These are phyloP conservation scores for Apis laboriosa DNA, from an alignment of 1,140 invertebrate genomes.

Conservation along the genomic window DNA sequence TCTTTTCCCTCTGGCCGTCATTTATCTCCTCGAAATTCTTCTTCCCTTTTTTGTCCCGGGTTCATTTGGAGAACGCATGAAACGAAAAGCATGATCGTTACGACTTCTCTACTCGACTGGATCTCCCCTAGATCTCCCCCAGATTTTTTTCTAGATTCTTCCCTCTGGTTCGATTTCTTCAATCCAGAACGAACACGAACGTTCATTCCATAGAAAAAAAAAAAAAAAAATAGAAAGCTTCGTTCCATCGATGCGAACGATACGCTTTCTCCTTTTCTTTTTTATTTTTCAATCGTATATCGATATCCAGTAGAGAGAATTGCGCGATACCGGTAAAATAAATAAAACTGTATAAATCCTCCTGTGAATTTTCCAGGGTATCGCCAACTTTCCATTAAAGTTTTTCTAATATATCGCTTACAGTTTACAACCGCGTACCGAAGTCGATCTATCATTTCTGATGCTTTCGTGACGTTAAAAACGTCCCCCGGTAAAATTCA, in stretches of 20 bases:
- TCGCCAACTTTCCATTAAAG: not conserved
- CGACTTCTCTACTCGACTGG: not conserved
- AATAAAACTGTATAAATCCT: not conserved
- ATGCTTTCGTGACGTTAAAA: not conserved
- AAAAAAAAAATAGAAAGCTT: not conserved
- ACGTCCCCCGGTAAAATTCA: not conserved
- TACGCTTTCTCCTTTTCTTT: too few relatives aligned
- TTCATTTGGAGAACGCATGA: conserved; percentile 31
- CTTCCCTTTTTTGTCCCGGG: conserved; percentile 28
- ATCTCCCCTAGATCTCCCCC: not conserved
- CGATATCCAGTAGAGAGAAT: not conserved
- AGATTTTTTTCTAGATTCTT: not conserved
- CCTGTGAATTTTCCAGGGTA: not conserved
- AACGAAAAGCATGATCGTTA: not conserved
- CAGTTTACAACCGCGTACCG: not conserved
- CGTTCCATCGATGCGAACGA: too few relatives aligned
- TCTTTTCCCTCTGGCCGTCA: conserved; percentile 3
- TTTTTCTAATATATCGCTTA: not conserved
- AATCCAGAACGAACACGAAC: too few relatives aligned
- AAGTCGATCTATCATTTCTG: conserved; percentile 11
- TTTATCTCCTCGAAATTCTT: not conserved
- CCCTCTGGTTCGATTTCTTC: too few relatives aligned
- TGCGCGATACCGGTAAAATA: too few relatives aligned
- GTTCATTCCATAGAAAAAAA: not conserved
- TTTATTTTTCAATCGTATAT: not conserved